Evolutionary conservation across 2,888 invertebrate species (phyloP), one percentile per base, ranked within the genome.

Genomic region (Dynastes grantii): DNA sequence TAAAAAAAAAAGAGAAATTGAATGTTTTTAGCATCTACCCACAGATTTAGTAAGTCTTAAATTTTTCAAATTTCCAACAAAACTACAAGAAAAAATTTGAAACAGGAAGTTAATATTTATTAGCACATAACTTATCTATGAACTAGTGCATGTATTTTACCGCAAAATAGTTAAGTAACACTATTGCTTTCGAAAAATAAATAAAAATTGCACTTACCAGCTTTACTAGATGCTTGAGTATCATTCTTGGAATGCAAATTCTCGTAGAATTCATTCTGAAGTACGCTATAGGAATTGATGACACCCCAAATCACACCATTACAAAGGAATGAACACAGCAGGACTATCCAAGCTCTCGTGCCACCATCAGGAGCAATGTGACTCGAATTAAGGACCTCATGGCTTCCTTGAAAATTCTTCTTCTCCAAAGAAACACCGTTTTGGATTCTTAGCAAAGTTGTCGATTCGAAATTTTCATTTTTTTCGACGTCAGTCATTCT

Each of bases 261-360:
- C 71, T 92, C 90, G 84, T 92, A 91, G 64, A 97, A 91, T 81
- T 93, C 92, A 6, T 91, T 90, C 87, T 95, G 95, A 81, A 97
- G 91, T 40, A 96, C 93, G 83, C 97, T 95, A 87, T 95, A 97
- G 0, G 95, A 95, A 90, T 98, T 98, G 85, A 98, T 96, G 64
- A 96, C 93, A 67, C 97, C 96, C 88, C 97, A 97, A 75, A 98
- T 90, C 73, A 97, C 93, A 5, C 97, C 97, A 88, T 98, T 97
- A 85, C 95, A 95, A 79, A 96, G 90, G 88, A 97, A 96, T 79
- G 97, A 96, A 63, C 94, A 96, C 61, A 96, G 84, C 91, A 97
- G 92, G 16, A 97, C 94, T 80, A 94, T 89, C 93, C 95, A 96
- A 0, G 96, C 97, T 84, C 95, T 91, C 13, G 92, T 83, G 0